Percentiles rank a stretch among this genome's conserved stretches.
These are phyloP conservation scores for Ceyx melanurus DNA, from an alignment of 2,113 vertebrate species.

Conservation along the genomic window DNA sequence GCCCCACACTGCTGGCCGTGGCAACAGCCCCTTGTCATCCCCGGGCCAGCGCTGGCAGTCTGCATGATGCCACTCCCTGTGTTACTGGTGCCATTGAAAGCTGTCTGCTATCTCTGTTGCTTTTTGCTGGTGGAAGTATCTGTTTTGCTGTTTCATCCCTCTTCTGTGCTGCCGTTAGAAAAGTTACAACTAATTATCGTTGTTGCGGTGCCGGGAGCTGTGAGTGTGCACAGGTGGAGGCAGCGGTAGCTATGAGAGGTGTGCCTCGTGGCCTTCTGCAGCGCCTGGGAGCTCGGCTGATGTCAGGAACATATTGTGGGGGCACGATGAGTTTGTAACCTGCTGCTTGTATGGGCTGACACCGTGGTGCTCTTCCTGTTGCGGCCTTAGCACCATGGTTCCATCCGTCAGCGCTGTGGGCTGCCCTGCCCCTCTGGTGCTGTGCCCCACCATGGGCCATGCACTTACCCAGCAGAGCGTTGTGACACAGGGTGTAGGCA, in stretches of 20 bases:
- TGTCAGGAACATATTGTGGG: not conserved
- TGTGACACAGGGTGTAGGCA: not conserved
- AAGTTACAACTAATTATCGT: not conserved
- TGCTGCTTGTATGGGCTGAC: not conserved
- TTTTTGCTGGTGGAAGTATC: not conserved
- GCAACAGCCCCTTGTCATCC: fast-evolving
- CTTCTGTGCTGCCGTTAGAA: fast-evolving
- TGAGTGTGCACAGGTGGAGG: fast-evolving
- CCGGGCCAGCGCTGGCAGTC: fast-evolving
- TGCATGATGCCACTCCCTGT: fast-evolving
- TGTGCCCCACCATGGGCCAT: fast-evolving
- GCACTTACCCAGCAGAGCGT: fast-evolving
- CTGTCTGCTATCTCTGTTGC: fast-evolving
- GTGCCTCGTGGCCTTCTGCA: fast-evolving
- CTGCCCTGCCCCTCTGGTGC: not conserved
- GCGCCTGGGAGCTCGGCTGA: not conserved
- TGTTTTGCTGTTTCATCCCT: not conserved
- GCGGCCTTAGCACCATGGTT: fast-evolving
- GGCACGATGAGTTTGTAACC: fast-evolving
- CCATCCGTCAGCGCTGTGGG: fast-evolving
- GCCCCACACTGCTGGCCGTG: fast-evolving
- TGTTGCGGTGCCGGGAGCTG: fast-evolving
- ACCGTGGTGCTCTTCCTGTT: fast-evolving
- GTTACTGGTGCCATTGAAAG: fast-evolving
- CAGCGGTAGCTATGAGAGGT: not conserved